Conservation (phyloP, 1,140 invertebrate species). For the Zaprionus taronus region DNA sequence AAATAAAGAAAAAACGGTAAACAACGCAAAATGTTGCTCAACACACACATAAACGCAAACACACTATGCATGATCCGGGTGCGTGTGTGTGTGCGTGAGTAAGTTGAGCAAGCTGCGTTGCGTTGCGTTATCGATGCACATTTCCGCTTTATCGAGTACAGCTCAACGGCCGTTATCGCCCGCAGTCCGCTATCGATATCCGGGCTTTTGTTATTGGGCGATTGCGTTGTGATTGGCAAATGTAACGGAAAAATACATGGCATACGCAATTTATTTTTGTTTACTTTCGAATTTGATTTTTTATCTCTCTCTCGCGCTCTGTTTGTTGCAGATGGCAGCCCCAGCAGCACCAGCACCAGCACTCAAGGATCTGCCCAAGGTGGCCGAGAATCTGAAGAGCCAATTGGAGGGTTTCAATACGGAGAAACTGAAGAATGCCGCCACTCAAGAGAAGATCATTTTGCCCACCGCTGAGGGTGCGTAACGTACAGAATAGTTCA, state of each 20-base stretch:
- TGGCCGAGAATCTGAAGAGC: slow-evolving; percentile 93
- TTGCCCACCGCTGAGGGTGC: slow-evolving; percentile 94
- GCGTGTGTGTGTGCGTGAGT: not conserved
- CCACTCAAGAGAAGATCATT: slow-evolving; percentile 94
- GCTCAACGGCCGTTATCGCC: slow-evolving; percentile 3
- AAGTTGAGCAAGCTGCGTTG: slow-evolving; percentile 12
- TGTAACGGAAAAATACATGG: not conserved
- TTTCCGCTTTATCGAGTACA: slow-evolving; percentile 40
- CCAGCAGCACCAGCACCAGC: slow-evolving; percentile 87
- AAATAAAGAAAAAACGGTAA: slow-evolving; percentile 48
- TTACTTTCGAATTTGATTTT: slow-evolving; percentile 6
- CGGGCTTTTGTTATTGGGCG: slow-evolving; percentile 17
- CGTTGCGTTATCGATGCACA: slow-evolving; percentile 42
- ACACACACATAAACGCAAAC: not conserved
- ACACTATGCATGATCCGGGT: not conserved
- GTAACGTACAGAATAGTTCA: not conserved
- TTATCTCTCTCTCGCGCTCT: not conserved
- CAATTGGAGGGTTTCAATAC: slow-evolving; percentile 94
- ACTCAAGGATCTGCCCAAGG: slow-evolving; percentile 95
- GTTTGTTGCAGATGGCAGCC: slow-evolving; percentile 70
- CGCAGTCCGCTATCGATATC: slow-evolving; percentile 29
- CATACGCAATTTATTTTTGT: not conserved
- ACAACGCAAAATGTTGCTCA: slow-evolving; percentile 44
- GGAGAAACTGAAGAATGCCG: slow-evolving; percentile 92
- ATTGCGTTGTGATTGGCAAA: slow-evolving; percentile 5